Conservation (phyloP, 2,113 vertebrate species). For the Otis tarda region DNA sequence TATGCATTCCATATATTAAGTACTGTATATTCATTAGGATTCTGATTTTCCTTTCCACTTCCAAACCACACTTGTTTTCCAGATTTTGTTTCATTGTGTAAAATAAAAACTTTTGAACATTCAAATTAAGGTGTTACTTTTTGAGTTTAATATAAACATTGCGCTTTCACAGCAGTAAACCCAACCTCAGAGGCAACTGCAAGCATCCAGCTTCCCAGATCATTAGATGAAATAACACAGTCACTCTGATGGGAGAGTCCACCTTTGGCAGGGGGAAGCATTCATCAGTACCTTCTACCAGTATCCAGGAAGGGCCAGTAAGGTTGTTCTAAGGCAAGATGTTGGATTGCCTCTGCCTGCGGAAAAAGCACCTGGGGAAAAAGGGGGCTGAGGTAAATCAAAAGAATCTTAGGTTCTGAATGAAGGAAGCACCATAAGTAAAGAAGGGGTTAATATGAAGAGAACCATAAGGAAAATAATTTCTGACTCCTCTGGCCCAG, state of each 20-base stretch:
- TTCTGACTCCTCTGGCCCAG: neutral
- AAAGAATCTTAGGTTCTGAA: neutral
- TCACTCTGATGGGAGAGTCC: neutral
- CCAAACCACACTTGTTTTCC: neutral
- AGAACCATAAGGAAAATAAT: neutral
- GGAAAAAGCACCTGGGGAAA: neutral
- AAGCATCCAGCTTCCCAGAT: neutral
- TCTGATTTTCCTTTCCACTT: constrained; percentile 15
- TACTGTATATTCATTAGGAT: neutral
- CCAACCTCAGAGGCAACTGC: neutral
- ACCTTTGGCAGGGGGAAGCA: neutral
- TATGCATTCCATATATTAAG: constrained; percentile 18
- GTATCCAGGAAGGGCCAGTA: neutral
- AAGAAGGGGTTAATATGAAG: neutral
- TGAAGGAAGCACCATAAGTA: neutral
- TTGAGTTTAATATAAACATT: neutral
- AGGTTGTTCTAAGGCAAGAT: neutral
- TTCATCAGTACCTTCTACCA: neutral
- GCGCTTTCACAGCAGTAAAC: neutral
- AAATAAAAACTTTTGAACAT: neutral
- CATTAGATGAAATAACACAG: neutral
- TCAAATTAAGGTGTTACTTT: neutral
- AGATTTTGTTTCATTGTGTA: neutral
- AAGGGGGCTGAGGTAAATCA: neutral
- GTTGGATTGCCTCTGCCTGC: neutral